phyloP scores from a whole-genome alignment of 1,140 invertebrate genomes.

The Trialeurodes vaporariorum region DNA sequence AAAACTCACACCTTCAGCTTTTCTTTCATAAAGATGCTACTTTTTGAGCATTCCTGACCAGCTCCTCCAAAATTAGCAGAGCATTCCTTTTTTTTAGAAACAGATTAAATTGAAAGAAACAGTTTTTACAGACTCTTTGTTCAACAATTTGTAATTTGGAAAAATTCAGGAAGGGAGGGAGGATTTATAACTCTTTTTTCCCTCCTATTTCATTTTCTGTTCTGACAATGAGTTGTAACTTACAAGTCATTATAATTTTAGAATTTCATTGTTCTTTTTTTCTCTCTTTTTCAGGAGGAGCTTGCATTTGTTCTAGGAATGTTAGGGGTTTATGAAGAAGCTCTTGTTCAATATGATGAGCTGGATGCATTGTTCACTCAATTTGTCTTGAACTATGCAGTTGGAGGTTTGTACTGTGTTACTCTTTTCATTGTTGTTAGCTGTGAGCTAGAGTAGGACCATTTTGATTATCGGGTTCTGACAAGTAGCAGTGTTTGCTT shows the following conservation, averaged over 20 bases:
- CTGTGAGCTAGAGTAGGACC: no score
- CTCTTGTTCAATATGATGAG: conserved; percentile 93
- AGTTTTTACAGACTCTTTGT: no score
- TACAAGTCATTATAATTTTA: neutral
- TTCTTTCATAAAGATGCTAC: no score
- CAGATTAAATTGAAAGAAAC: no score
- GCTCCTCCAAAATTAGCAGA: no score
- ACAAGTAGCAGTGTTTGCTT: no score
- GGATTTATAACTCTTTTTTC: neutral
- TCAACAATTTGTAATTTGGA: no score
- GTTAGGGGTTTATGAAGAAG: conserved; percentile 85
- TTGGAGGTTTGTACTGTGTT: conserved; percentile 46
- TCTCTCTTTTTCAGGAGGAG: conserved; percentile 66
- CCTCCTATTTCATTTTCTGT: neutral
- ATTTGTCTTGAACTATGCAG: conserved; percentile 83
- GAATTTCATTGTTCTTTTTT: conserved; percentile 16
- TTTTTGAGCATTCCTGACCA: no score
- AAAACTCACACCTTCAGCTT: no score
- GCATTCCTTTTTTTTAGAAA: no score
- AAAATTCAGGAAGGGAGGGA: no score
- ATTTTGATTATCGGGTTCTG: no score
- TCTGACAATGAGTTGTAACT: neutral
- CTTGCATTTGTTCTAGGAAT: conserved; percentile 90
- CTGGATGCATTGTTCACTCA: conserved; percentile 93
- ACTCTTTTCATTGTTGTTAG: neutral